phyloP scores from a whole-genome alignment of 2,797 vertebrate species.

The Microtus agrestis region DNA sequence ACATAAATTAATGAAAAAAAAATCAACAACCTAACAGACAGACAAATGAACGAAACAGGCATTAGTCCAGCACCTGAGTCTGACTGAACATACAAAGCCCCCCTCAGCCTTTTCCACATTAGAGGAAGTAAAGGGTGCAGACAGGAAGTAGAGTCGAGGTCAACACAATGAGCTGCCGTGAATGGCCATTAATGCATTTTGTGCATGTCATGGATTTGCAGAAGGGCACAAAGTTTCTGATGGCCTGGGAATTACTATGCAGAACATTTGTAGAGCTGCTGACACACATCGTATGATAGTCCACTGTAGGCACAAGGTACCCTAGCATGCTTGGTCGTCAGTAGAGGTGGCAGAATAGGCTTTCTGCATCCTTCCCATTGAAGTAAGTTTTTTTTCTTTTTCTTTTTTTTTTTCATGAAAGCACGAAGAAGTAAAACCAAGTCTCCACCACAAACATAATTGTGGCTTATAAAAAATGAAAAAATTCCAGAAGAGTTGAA shows the following conservation, averaged over 20 bases:
- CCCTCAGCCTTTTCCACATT: background rate
- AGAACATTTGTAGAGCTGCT: background rate
- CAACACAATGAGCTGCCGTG: background rate
- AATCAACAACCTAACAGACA: background rate
- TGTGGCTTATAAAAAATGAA: slow-evolving; percentile 62
- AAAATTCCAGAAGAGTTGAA: background rate
- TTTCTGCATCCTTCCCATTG: slow-evolving; percentile 29
- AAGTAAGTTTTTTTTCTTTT: background rate
- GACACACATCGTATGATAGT: background rate
- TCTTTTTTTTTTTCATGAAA: slow-evolving; percentile 13
- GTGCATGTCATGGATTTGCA: slow-evolving; percentile 5
- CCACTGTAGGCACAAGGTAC: background rate
- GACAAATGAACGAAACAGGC: background rate
- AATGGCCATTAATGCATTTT: background rate
- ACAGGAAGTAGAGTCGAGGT: background rate
- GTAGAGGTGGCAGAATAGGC: background rate
- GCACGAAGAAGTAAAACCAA: slow-evolving; percentile 55
- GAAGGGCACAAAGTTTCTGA: slow-evolving; percentile 17
- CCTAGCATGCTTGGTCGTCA: background rate
- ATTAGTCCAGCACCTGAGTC: background rate
- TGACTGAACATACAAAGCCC: background rate
- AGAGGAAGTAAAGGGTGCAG: slow-evolving; percentile 18
- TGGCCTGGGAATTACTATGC: background rate
- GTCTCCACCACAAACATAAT: background rate
- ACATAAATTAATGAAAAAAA: slow-evolving; percentile 38